Evolutionary conservation across 2,113 vertebrate genomes (phyloP).

Genomic region (Ceyx melanurus): DNA sequence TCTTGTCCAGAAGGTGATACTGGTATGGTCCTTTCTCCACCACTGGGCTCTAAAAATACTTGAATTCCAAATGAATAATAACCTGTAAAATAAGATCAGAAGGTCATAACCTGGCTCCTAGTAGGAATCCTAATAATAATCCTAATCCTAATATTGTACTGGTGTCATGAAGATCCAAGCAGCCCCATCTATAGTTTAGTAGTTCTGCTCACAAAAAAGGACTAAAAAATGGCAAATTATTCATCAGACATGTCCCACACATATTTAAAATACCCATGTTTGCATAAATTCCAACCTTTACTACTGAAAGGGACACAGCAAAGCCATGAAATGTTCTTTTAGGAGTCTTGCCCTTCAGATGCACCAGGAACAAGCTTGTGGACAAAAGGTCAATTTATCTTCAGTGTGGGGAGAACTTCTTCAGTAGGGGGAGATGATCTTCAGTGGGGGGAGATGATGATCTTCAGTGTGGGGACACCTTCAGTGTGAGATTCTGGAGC

Average conservation of each 20-base stretch:
- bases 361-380: not conserved
- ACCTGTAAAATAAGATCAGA: not conserved
- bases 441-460: too few relatives aligned
- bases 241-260: not conserved
- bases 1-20: not conserved
- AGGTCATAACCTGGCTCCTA: not conserved
- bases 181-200: not conserved
- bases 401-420: too few relatives aligned
- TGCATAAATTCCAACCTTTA: not conserved
- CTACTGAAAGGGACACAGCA: not conserved
- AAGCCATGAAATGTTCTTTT: not conserved
- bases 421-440: too few relatives aligned
- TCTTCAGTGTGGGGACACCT: too few relatives aligned
- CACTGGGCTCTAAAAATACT: not conserved
- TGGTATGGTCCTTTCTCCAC: not conserved
- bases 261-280: not conserved
- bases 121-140: not conserved
- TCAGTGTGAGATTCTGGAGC: too few relatives aligned
- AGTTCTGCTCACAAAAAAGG: not conserved
- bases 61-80: not conserved
- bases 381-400: not conserved
- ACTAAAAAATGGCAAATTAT: not conserved
- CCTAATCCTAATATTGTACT: not conserved
- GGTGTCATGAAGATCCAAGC: not conserved
- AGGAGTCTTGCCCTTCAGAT: not conserved